A percentile compares a stretch with the other conserved stretches of the same genome.
Conservation (phyloP, 2,888 invertebrate genomes). For the Idaea straminata region DNA sequence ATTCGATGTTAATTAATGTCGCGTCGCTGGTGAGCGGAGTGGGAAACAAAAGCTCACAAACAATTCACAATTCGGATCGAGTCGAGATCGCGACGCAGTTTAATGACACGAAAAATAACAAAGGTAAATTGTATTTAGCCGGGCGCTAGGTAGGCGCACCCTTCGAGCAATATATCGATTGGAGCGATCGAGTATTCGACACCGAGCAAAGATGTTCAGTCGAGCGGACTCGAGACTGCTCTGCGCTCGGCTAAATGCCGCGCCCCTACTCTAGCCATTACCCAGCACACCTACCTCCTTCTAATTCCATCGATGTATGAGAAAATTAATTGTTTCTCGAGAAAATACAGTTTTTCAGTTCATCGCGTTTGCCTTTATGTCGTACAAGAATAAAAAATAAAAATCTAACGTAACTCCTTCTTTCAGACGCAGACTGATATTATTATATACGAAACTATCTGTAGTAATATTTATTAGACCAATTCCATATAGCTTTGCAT, state of each 20-base stretch:
- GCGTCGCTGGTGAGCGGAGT: conserved; percentile 70
- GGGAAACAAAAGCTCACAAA: conserved; percentile 79
- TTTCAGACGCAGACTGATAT: conserved; percentile 48
- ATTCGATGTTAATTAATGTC: conserved; percentile 78
- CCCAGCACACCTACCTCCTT: conserved; percentile 50
- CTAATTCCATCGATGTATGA: conserved; percentile 66
- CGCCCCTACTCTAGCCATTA: conserved; percentile 30
- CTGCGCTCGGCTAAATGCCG: conserved; percentile 51
- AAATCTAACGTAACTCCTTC: background rate
- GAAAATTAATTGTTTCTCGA: conserved; percentile 75
- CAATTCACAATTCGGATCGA: conserved; percentile 78
- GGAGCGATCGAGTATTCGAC: conserved; percentile 56
- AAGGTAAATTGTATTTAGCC: conserved; percentile 80
- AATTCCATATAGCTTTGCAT: background rate
- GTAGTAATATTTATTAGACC: background rate
- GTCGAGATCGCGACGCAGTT: conserved; percentile 78
- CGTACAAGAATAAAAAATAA: background rate
- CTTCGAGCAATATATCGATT: conserved; percentile 67
- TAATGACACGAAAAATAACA: conserved; percentile 81
- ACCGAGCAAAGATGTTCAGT: conserved; percentile 61
- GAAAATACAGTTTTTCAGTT: conserved; percentile 65
- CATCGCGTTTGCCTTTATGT: conserved; percentile 32
- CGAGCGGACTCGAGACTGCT: conserved; percentile 66
- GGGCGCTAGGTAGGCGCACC: conserved; percentile 64
- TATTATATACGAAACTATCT: conserved; percentile 39